Evolutionary conservation across 2,888 invertebrate species (phyloP), one percentile per base, ranked within the genome.

Genomic region (Elysia crispata): DNA sequence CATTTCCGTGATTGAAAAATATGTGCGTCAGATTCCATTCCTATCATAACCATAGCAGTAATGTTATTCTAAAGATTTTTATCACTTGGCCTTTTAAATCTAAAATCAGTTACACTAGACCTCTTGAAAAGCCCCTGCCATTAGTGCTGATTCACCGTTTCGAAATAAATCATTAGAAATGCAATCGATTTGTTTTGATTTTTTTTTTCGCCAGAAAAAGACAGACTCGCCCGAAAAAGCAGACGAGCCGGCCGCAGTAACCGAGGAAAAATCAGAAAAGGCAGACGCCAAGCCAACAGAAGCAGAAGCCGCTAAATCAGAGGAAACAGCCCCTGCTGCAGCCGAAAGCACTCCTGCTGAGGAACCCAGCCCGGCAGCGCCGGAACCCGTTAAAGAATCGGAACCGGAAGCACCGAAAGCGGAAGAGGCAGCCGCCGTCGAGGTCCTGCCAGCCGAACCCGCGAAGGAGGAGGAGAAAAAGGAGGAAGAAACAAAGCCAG

Each of bases 221-320:
- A 23, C 11, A 28, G 54, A 67, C 23, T 28, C 13, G n/a, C 31
- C 30, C 23, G 30, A 1, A 8, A 31, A 77, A 25, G 57, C 30
- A 25, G 54, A n/a, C 31, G 25, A 31, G 31, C 20, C 64, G 15
- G 15, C 79, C 64, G 66, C 5, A 28, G 73, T 28, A 25, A 8
- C 72, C 11, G 78, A 81, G 73, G 28, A 79, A 3, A 67, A 57
- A n/a, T 74, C 80, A 1, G 25, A 57, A 11, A 69, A 78, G 15
- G 79, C 60, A 33, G 74, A 76, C 6, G 60, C 66, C 25, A 28
- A 50, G 25, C 70, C 49, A 15, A 64, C 57, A 50, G 54, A 30
- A 57, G 30, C 80, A 23, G 64, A 72, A 30, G 67, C 80, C 20
- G 70, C 69, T 49, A 49, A 62, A 31, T 25, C 73, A 31, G 74